Percentiles rank a stretch among this genome's conserved stretches.
Conservation (phyloP, 37 sponge, comb jelly and placozoan genomes). For the Ianthella basta region DNA sequence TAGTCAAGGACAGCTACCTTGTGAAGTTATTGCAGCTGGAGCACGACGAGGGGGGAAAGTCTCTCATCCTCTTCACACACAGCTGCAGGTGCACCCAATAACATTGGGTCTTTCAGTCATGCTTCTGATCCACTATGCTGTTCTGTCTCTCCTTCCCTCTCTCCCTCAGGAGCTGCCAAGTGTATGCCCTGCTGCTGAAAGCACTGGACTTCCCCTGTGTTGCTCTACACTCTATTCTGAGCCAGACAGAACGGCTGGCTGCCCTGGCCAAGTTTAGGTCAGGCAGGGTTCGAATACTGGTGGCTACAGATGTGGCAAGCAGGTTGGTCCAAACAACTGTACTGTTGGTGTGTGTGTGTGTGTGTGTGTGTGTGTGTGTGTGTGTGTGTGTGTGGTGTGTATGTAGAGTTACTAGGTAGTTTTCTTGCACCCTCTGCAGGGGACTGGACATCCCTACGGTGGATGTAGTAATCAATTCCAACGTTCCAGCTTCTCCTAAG, state of each 20-base stretch:
- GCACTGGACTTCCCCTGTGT: constrained; percentile 82
- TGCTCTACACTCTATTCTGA: constrained; percentile 88
- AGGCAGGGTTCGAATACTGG: constrained; percentile 78
- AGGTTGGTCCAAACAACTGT: constrained; percentile 57
- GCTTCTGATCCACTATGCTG: background rate
- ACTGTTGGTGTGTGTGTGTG: background rate
- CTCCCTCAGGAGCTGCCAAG: constrained; percentile 80
- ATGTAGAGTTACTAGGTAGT: background rate
- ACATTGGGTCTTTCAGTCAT: background rate
- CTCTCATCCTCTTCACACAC: constrained; percentile 83
- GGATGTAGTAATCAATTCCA: constrained; percentile 87
- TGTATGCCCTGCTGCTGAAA: constrained; percentile 65
- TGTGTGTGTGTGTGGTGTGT: background rate
- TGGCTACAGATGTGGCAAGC: constrained; percentile 97
- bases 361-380: constrained; percentile 1
- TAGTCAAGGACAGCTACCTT: constrained; percentile 91
- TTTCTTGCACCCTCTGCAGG: constrained; percentile 36
- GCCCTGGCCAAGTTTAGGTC: constrained; percentile 91
- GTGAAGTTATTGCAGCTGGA: constrained; percentile 60
- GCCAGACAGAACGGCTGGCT: constrained; percentile 80
- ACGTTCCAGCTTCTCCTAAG: constrained; percentile 84
- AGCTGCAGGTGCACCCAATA: constrained; percentile 74
- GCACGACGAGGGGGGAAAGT: constrained; percentile 60
- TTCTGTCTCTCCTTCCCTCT: background rate
- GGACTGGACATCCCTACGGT: constrained; percentile 97